A percentile compares a stretch with the other conserved stretches of the same genome.
Evolutionary conservation across 2,888 invertebrate species (phyloP).

Genomic region (Gibbula magus): DNA sequence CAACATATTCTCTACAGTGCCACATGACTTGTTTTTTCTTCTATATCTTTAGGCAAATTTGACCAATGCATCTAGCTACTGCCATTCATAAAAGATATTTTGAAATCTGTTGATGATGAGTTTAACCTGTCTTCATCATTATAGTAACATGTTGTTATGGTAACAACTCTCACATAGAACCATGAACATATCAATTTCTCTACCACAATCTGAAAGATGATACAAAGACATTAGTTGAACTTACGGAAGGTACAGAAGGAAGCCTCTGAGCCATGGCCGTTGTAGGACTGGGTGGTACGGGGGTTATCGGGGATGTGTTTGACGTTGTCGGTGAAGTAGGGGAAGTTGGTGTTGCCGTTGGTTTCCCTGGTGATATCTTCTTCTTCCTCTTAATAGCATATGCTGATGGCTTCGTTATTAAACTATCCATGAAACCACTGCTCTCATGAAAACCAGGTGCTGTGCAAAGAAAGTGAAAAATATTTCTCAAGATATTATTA

Average conservation of each 20-base stretch:
- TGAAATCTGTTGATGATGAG: too few species aligned
- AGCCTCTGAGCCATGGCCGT: constrained; percentile 60
- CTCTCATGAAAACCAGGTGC: constrained; percentile 84
- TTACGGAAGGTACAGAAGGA: constrained; percentile 65
- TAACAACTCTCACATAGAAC: too few species aligned
- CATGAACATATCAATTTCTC: too few species aligned
- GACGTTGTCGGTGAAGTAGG: constrained; percentile 83
- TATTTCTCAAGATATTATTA: not conserved
- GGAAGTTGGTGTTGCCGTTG: constrained; percentile 71
- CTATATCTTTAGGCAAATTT: too few species aligned
- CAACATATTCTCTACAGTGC: too few species aligned
- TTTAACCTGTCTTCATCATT: too few species aligned
- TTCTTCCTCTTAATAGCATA: constrained; percentile 82
- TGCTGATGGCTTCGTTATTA: constrained; percentile 77
- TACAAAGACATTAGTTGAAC: not conserved
- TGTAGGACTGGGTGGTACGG: constrained; percentile 60
- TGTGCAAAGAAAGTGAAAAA: constrained; percentile 22
- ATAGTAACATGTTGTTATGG: too few species aligned
- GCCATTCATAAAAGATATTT: too few species aligned
- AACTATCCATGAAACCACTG: constrained; percentile 94
- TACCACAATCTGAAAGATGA: too few species aligned
- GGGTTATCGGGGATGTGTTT: constrained; percentile 54
- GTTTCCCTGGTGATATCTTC: constrained; percentile 41
- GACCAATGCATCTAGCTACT: too few species aligned
- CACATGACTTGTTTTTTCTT: too few species aligned